These are phyloP conservation scores for Miniopterus natalensis DNA, from an alignment of 2,113 vertebrate genomes.

Conservation along the genomic window DNA sequence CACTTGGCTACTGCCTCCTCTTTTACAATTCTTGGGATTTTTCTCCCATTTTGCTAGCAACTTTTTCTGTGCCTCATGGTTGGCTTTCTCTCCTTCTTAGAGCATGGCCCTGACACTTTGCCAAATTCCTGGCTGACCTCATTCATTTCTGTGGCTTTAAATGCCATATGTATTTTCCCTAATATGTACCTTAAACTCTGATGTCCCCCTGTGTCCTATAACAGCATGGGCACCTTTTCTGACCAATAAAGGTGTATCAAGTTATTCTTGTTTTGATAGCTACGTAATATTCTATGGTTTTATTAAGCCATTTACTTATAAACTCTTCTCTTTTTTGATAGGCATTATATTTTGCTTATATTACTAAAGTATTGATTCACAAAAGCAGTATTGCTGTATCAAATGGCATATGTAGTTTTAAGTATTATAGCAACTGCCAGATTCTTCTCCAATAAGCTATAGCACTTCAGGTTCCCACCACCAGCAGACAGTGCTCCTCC, in stretches of 20 bases:
- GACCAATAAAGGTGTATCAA: not conserved
- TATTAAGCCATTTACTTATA: not conserved
- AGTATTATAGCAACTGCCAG: not conserved
- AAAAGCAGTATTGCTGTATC: not conserved
- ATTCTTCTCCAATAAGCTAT: not conserved
- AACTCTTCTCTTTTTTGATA: not conserved
- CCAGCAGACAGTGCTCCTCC: rapidly evolving
- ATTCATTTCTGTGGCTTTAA: not conserved
- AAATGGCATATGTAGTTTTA: not conserved
- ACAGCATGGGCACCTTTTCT: not conserved
- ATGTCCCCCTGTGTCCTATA: not conserved
- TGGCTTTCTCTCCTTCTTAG: not conserved
- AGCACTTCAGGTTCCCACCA: not conserved
- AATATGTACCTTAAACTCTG: not conserved
- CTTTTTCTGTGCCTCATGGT: not conserved
- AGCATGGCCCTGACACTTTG: not conserved
- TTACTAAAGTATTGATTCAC: not conserved
- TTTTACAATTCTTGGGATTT: not conserved
- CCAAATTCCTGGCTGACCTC: not conserved
- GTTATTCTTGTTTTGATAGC: not conserved
- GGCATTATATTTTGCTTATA: not conserved
- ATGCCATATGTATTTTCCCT: not conserved
- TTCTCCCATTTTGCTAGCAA: not conserved
- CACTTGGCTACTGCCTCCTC: not conserved
- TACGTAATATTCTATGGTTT: not conserved